Percentiles rank a stretch among this genome's conserved stretches.
These are phyloP conservation scores for Zosterops pallidus DNA, from an alignment of 2,113 vertebrate genomes.

Conservation along the genomic window DNA sequence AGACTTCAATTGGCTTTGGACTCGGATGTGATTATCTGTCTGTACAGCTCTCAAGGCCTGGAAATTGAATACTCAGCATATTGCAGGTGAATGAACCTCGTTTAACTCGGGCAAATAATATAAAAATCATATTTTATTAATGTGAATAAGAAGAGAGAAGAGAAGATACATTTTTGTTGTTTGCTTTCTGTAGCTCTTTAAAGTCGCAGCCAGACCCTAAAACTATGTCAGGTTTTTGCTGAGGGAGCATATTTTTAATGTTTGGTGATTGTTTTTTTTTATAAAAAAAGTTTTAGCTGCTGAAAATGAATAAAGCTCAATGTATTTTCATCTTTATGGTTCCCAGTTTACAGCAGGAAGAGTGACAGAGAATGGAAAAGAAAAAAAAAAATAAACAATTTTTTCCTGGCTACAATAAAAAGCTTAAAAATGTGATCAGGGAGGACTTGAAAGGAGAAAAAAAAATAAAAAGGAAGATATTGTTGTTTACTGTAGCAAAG, in stretches of 20 bases:
- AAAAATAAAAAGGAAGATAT: not conserved
- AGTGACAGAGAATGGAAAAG: not conserved
- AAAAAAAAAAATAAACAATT: fast-evolving
- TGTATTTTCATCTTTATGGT: not conserved
- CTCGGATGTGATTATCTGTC: not conserved
- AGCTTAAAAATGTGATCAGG: not conserved
- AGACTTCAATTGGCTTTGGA: not conserved
- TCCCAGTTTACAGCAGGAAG: not conserved
- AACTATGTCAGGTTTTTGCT: not conserved
- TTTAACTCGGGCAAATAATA: not conserved
- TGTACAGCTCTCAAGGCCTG: not conserved
- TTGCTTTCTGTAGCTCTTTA: not conserved
- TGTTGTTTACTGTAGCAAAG: not conserved
- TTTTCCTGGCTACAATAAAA: not conserved
- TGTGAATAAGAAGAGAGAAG: not conserved
- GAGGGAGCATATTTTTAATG: not conserved
- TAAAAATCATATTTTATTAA: not conserved
- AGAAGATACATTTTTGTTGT: not conserved
- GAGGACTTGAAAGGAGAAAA: not conserved
- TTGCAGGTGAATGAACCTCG: not conserved
- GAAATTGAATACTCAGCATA: not conserved
- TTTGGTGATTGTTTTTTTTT: not conserved
- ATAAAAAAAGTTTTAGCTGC: not conserved
- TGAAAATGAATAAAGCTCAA: not conserved
- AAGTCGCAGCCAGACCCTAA: not conserved